These are phyloP conservation scores for Atrina japonica DNA, from an alignment of 2,888 invertebrate species.

Conservation along the genomic window DNA sequence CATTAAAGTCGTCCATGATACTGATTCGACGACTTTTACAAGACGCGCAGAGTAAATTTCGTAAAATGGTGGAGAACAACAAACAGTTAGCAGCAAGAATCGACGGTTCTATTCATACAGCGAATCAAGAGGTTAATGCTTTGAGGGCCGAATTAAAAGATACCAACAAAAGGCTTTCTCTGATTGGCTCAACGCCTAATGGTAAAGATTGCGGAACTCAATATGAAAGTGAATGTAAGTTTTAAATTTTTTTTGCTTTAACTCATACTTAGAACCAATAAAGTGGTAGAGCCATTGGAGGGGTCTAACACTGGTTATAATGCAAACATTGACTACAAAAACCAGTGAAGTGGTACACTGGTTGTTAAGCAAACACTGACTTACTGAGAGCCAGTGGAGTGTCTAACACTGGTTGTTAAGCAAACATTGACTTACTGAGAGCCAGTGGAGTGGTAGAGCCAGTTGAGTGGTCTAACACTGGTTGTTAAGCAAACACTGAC, in stretches of 20 bases:
- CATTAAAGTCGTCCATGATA: conserved; percentile 89
- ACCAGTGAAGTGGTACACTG: too few relatives aligned
- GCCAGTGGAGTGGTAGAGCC: too few relatives aligned
- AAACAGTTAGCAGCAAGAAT: conserved; percentile 82
- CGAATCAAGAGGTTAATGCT: conserved; percentile 83
- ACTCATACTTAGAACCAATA: too few relatives aligned
- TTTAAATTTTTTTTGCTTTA: neutral
- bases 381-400: too few relatives aligned
- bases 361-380: too few relatives aligned
- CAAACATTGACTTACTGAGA: too few relatives aligned
- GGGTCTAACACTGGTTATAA: too few relatives aligned
- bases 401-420: too few relatives aligned
- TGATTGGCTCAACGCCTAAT: conserved; percentile 52
- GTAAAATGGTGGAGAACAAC: conserved; percentile 95
- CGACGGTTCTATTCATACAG: conserved; percentile 75
- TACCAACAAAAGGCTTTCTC: conserved; percentile 81
- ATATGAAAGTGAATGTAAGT: conserved; percentile 32
- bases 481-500: too few relatives aligned
- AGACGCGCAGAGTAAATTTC: conserved; percentile 91
- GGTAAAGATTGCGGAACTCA: conserved; percentile 28
- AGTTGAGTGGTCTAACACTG: too few relatives aligned
- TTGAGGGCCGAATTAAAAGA: conserved; percentile 83
- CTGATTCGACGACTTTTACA: conserved; percentile 92
- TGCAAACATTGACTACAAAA: too few relatives aligned
- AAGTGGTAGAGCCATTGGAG: neutral